Base-by-base conservation (phyloP, 2,797 vertebrate species). In the Sciaenops ocellatus region DNA sequence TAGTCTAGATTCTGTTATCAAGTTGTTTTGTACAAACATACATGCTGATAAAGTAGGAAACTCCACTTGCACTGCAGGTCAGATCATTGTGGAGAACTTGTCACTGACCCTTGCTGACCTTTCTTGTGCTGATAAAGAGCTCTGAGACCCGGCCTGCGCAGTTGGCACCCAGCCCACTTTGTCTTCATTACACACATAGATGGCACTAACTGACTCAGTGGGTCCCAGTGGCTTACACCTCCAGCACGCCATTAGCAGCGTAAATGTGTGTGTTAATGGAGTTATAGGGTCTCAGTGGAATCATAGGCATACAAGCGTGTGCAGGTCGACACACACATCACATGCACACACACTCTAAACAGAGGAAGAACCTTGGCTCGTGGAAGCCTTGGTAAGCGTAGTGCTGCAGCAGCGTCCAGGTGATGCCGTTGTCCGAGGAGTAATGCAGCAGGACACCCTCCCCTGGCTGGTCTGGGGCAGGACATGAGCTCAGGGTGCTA, bases 331-430 rank as follows among this genome's bases (percentile, higher is more conserved):
- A 18, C 42, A 57, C 42, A 52, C 16, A 68, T n/a, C 26, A 17
- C 42, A 51, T 11, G 20, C 52, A 70, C 24, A 72, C 51, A 63
- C 26, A 61, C 22, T 13, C 51, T 30, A n/a, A 51, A 54, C 56
- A 64, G 16, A 60, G 16, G 56, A 42, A 10, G 18, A 84, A 99
- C 98, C 98, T 97, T 89, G 98, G 98, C 87, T 99, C 98, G 0
- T 99, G 98, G 92, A 98, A 99, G 81, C 95, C 97, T 89, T 98
- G 96, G 76, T 98, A 98, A 17, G 97, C 96, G 52, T 98, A 99
- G 91, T 99, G 98, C 50, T 98, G 97, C 91, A 99, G 90, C 5
- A 99, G 95, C n/a, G 97, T 98, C 98, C 98, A 99, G 63, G 97
- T 99, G 79, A 99, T 98, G 28, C 97, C 98, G 0, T 99, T 99